phyloP scores from a whole-genome alignment of 2,888 invertebrate species.

The Byasa hedistus region DNA sequence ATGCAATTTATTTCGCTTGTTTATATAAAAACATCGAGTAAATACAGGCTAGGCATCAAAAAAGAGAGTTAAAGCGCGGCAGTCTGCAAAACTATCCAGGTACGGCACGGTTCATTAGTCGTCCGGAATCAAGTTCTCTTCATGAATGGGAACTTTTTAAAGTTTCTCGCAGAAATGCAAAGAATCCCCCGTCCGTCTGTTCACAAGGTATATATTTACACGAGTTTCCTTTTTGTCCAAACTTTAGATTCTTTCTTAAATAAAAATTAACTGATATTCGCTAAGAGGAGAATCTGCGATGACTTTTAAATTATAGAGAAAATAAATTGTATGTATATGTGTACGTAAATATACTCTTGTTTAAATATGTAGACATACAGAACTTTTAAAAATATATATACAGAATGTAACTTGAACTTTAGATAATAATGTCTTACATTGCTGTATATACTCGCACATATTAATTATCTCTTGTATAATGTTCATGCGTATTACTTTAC shows the following conservation, averaged over 20 bases:
- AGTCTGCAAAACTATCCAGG: slow-evolving; percentile 50
- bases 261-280: background rate
- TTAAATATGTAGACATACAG: background rate
- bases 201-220: slow-evolving; percentile 8
- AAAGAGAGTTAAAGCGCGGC: slow-evolving; percentile 25
- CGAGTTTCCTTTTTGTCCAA: slow-evolving; percentile 4
- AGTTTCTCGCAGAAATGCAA: slow-evolving; percentile 31
- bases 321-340: background rate
- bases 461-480: no score
- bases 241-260: slow-evolving; percentile 24
- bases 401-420: no score
- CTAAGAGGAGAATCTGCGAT: background rate
- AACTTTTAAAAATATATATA: background rate
- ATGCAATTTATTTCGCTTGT: slow-evolving; percentile 17
- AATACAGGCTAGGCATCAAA: slow-evolving; percentile 46
- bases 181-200: slow-evolving; percentile 27
- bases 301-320: background rate
- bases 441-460: no score
- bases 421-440: no score
- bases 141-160: slow-evolving; percentile 46
- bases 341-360: background rate
- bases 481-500: no score
- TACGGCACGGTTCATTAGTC: slow-evolving; percentile 61
- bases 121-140: slow-evolving; percentile 43
- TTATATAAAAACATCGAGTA: slow-evolving; percentile 43